Percentiles rank a stretch among this genome's conserved stretches.
Evolutionary conservation across 2,888 invertebrate genomes (phyloP).

Genomic region (Parnassius smintheus): DNA sequence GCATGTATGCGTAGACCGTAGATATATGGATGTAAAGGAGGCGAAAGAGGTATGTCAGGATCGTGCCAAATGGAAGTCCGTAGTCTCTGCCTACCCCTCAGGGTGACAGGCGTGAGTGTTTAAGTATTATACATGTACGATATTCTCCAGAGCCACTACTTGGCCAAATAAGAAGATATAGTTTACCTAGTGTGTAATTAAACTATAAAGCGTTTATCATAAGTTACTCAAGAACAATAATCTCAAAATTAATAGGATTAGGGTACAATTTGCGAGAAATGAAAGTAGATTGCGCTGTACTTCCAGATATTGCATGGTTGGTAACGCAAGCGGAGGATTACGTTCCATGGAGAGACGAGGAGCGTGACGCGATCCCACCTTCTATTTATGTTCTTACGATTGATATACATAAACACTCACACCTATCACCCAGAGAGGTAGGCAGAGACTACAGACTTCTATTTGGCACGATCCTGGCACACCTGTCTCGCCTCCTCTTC

Average conservation of each 20-base stretch:
- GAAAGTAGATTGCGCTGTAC: conserved; percentile 12
- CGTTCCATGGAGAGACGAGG: conserved; percentile 1
- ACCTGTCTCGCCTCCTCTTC: too few species aligned
- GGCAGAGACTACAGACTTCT: too few species aligned
- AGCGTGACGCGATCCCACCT: conserved; percentile 2
- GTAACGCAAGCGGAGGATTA: conserved; percentile 19
- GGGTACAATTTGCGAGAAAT: conserved; percentile 8
- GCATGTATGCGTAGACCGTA: too few species aligned
- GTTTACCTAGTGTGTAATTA: conserved; percentile 15
- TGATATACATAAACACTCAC: too few species aligned
- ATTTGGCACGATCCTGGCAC: too few species aligned
- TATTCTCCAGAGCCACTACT: background rate
- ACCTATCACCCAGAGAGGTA: too few species aligned
- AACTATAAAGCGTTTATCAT: conserved; percentile 3
- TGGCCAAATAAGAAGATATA: background rate
- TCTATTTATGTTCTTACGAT: conserved; percentile 2
- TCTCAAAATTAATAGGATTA: background rate
- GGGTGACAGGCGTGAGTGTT: too few species aligned
- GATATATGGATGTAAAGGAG: too few species aligned
- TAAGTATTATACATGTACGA: too few species aligned
- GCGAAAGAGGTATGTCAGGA: too few species aligned
- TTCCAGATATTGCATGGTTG: conserved; percentile 10
- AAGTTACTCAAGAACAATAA: background rate
- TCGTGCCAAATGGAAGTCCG: too few species aligned
- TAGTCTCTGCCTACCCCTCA: too few species aligned